These are phyloP conservation scores for Mylabris phalerata DNA, from an alignment of 1,140 invertebrate genomes.

Conservation along the genomic window DNA sequence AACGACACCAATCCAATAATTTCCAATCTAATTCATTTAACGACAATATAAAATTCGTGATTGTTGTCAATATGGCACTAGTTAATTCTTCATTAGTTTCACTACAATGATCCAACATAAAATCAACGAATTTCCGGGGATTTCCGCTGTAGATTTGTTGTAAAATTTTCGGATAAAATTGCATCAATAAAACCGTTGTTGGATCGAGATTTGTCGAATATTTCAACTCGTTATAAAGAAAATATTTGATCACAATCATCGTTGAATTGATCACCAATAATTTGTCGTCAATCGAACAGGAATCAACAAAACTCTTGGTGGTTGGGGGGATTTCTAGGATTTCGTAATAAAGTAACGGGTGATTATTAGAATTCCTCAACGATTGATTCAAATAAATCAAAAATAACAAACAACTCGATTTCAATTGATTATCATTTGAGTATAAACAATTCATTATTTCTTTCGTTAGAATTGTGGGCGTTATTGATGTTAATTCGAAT, in stretches of 20 bases:
- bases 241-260: not conserved
- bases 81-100: not conserved
- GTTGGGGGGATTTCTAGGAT: conserved; percentile 1
- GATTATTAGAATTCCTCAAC: not conserved
- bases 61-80: not conserved
- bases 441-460: not conserved
- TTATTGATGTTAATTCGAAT: not conserved
- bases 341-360: conserved; percentile 1
- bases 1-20: not conserved
- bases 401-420: conserved; percentile 1
- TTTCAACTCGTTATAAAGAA: not conserved
- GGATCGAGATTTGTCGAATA: too few species aligned
- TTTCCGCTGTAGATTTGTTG: conserved; percentile 16
- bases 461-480: not conserved
- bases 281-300: not conserved
- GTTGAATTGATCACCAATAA: not conserved
- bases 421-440: not conserved
- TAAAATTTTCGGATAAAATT: conserved; percentile 26
- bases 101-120: not conserved
- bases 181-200: conserved; percentile 15
- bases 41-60: too few species aligned
- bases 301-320: conserved; percentile 4
- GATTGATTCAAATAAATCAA: conserved; percentile 5
- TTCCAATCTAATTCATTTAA: too few species aligned
- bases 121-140: too few species aligned